Evolutionary conservation across 2,113 vertebrate species (phyloP), one percentile per base, ranked within the genome.

Genomic region (Serinus canaria): DNA sequence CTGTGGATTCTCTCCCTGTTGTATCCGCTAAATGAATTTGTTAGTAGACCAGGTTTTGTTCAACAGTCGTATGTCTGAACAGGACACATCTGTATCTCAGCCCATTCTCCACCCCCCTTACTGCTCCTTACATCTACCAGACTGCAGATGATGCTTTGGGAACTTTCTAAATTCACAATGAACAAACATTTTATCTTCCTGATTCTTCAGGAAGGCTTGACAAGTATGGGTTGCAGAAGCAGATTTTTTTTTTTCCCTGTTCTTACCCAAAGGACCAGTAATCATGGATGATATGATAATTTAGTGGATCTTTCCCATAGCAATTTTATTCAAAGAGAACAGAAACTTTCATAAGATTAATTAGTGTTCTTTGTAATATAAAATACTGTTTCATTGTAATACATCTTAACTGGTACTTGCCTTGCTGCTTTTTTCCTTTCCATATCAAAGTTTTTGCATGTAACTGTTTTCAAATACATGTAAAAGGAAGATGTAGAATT

Each of bases 41-140:
- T 66, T 66, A 72, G 23, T 41, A 72, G n/a, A 47, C 10, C 15
- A 47, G 6, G 35, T 74, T 66, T 24, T 76, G 16, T 64, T 81
- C 27, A 64, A 11, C 23, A 43, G 46, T 58, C 11, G 2, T 35
- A 0, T 0, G 0, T 77, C 58, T 66, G 46, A 81, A 31, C 14
- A 62, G 31, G 37, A 41, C 23, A 18, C 9, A 17, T 25, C 11
- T 62, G 5, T 64, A 52, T 64, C 13, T 67, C 33, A 50, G 28
- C 20, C 56, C 20, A 5, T 66, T 84, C 15, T 41, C 1, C 79
- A 33, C 27, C 30, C 33, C 28, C 58, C 22, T 63, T 47, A 15
- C 21, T 83, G 30, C 30, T 83, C 18, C 31, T 89, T 47, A 31
- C 7, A 21, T 41, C 53, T 80, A 5, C 63, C 21, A 55, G 58